Evolutionary conservation across 2,888 invertebrate genomes (phyloP).

Genomic region (Smittia sp.): DNA sequence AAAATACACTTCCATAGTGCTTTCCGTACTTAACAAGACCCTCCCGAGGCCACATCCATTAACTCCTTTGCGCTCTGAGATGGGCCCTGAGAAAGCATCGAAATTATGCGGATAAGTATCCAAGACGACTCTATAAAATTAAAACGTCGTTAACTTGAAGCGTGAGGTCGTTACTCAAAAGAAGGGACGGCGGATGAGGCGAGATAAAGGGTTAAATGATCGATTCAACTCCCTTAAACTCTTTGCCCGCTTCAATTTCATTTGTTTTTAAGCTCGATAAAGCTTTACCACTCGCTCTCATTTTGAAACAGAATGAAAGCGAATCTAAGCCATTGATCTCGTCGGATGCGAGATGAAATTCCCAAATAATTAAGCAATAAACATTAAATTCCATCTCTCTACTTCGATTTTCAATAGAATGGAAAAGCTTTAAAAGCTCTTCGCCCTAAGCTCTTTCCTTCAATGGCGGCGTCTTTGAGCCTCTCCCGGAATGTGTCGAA

Average conservation of each 20-base stretch:
- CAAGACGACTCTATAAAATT: not conserved
- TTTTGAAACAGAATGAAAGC: not conserved
- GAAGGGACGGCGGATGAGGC: not conserved
- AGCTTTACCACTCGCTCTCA: not conserved
- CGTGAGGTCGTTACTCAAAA: not conserved
- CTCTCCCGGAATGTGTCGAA: no score
- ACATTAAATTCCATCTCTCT: not conserved
- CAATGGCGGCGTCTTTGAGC: not conserved
- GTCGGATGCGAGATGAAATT: not conserved
- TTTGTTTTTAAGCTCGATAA: not conserved
- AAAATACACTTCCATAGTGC: no score
- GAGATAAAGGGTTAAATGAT: not conserved
- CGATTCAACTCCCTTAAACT: not conserved
- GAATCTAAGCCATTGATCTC: conserved; percentile 8
- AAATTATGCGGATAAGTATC: no score
- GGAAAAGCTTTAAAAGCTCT: not conserved
- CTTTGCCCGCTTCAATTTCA: not conserved
- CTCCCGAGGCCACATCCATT: no score
- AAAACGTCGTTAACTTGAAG: not conserved
- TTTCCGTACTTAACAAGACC: no score
- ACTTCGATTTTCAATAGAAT: no score
- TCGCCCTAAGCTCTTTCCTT: not conserved
- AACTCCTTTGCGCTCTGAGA: no score
- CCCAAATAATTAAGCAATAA: conserved; percentile 22
- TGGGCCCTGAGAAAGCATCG: no score